phyloP scores from a whole-genome alignment of 1,140 invertebrate species.

The Pseudomyrmex concolor region DNA sequence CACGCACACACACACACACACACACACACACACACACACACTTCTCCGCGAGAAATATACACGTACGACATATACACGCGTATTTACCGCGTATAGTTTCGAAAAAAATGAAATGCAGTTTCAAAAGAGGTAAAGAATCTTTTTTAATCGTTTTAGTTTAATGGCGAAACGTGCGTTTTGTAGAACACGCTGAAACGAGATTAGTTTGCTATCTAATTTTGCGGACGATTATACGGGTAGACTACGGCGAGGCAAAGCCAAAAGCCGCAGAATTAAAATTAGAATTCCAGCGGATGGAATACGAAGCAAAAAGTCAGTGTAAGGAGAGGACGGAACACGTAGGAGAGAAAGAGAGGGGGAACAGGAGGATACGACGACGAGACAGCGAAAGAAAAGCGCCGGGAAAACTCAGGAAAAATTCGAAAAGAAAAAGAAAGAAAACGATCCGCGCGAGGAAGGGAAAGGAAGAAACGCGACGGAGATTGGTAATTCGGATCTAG shows the following conservation, averaged over 20 bases:
- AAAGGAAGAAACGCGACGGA: constrained; percentile 31
- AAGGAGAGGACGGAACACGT: not conserved
- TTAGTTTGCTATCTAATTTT: constrained; percentile 54
- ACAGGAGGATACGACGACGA: not conserved
- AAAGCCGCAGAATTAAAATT: constrained; percentile 54
- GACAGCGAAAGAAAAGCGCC: constrained; percentile 5
- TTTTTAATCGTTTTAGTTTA: constrained; percentile 35
- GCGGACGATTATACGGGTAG: constrained; percentile 50
- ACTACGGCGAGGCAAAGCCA: constrained; percentile 23
- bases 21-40: no score
- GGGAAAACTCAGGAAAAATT: not conserved
- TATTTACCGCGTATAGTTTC: no score
- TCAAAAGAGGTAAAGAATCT: not conserved
- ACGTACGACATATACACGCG: no score
- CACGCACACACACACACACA: no score
- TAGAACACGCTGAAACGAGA: constrained; percentile 42
- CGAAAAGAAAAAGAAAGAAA: not conserved
- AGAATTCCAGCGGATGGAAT: constrained; percentile 39
- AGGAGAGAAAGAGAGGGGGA: not conserved
- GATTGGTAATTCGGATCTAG: constrained; percentile 65
- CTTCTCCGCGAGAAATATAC: no score
- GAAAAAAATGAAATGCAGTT: constrained; percentile 15
- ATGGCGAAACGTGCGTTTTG: constrained; percentile 33
- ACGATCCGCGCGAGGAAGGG: not conserved
- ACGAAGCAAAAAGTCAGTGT: constrained; percentile 42